Conservation (phyloP, 2,113 vertebrate species). For the Chaetura pelagica region DNA sequence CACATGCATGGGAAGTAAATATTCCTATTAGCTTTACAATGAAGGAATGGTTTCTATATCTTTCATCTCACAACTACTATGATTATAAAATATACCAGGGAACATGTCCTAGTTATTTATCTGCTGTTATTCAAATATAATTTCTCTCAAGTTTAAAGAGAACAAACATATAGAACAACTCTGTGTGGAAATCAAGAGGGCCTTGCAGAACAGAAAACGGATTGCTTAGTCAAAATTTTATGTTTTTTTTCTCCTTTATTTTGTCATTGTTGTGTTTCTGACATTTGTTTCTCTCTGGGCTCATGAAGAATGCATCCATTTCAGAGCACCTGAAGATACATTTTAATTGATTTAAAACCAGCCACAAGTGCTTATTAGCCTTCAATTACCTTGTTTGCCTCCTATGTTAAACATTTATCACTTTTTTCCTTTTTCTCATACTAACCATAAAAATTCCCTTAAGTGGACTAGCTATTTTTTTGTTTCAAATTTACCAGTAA, state of each 20-base stretch:
- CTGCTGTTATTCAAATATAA: not conserved
- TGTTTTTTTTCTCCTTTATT: not conserved
- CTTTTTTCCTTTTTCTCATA: not conserved
- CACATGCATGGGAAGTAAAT: not conserved
- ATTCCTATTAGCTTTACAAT: not conserved
- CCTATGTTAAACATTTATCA: not conserved
- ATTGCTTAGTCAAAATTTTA: not conserved
- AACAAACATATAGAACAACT: not conserved
- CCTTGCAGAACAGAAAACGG: not conserved
- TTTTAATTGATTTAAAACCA: not conserved
- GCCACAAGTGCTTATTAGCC: not conserved
- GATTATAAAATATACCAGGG: not conserved
- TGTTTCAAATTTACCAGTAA: not conserved
- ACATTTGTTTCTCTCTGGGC: not conserved
- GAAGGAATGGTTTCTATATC: not conserved
- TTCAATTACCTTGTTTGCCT: not conserved
- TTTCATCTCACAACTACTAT: not conserved
- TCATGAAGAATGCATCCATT: not conserved
- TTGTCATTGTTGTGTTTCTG: not conserved
- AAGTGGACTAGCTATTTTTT: not conserved
- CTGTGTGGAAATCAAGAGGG: not conserved
- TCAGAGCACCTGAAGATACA: not conserved
- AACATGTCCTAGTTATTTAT: not conserved
- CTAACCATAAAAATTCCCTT: not conserved
- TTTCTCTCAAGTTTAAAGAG: not conserved